Conservation (phyloP, 1,140 invertebrate genomes). For the Meloidogyne floridensis region DNA sequence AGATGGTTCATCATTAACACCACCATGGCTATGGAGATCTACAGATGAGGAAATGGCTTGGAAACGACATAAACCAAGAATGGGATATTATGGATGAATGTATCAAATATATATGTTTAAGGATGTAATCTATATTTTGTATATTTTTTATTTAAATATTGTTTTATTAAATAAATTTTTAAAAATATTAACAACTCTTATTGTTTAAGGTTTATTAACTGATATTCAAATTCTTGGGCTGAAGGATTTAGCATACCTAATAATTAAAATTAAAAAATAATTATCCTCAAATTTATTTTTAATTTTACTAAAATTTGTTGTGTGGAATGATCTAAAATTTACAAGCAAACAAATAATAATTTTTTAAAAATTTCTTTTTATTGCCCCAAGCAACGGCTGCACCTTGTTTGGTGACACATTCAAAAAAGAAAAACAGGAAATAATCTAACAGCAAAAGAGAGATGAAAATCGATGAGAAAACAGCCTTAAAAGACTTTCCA, state of each 20-base stretch:
- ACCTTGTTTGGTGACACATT: background rate
- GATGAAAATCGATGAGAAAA: conserved; percentile 2
- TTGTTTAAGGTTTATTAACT: no score
- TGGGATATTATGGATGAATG: background rate
- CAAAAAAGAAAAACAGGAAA: background rate
- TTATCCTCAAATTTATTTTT: no score
- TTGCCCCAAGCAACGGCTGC: background rate
- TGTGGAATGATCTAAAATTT: no score
- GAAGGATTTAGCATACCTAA: no score
- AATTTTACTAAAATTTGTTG: no score
- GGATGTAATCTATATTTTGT: no score
- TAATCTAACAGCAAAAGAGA: background rate
- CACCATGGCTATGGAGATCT: background rate
- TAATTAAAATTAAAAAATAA: no score
- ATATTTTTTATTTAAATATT: background rate
- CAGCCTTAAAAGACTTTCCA: background rate
- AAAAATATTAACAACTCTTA: no score
- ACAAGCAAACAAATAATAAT: no score
- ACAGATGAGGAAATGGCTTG: background rate
- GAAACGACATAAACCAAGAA: background rate
- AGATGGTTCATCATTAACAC: conserved; percentile 3
- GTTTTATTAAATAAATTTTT: background rate
- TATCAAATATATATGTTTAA: background rate
- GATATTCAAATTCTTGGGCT: no score
- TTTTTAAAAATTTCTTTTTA: background rate